Evolutionary conservation across 1,140 invertebrate species (phyloP).

Genomic region (Magallana angulata): DNA sequence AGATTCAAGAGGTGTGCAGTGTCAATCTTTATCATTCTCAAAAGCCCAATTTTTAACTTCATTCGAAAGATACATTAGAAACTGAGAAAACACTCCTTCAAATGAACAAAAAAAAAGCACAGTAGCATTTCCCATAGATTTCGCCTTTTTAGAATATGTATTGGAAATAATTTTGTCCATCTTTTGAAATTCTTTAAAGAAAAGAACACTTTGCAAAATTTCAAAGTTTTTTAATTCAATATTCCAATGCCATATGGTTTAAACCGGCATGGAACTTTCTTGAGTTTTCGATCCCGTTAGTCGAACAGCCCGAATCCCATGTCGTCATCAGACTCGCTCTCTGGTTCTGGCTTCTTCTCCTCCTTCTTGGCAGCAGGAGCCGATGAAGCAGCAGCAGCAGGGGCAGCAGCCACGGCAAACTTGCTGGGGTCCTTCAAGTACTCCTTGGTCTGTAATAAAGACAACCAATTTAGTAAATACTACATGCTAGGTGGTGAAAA

Average conservation of each 20-base stretch:
- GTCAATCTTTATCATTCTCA: too few relatives aligned
- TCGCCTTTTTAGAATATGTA: neutral
- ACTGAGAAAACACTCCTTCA: too few relatives aligned
- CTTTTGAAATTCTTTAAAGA: neutral
- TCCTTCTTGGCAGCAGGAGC: slow-evolving; percentile 78
- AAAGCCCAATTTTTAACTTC: too few relatives aligned
- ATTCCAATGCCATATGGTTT: slow-evolving; percentile 32
- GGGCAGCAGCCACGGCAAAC: slow-evolving; percentile 87
- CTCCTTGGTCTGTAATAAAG: slow-evolving; percentile 79
- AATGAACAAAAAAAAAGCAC: too few relatives aligned
- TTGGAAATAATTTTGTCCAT: neutral
- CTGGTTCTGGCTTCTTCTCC: slow-evolving; percentile 78
- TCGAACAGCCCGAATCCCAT: slow-evolving; percentile 78
- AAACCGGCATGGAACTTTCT: slow-evolving; percentile 32
- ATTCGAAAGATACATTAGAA: too few relatives aligned
- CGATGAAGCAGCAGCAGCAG: slow-evolving; percentile 83
- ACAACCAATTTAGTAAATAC: neutral
- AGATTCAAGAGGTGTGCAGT: too few relatives aligned
- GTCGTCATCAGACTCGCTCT: slow-evolving; percentile 77
- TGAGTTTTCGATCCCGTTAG: slow-evolving; percentile 54
- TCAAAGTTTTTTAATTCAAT: slow-evolving; percentile 1
- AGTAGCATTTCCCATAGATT: too few relatives aligned
- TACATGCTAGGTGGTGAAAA: neutral
- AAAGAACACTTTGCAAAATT: neutral
- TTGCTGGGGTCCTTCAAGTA: slow-evolving; percentile 92